These are phyloP conservation scores for Amaurobius ferox DNA, from an alignment of 2,888 invertebrate species.

Conservation along the genomic window DNA sequence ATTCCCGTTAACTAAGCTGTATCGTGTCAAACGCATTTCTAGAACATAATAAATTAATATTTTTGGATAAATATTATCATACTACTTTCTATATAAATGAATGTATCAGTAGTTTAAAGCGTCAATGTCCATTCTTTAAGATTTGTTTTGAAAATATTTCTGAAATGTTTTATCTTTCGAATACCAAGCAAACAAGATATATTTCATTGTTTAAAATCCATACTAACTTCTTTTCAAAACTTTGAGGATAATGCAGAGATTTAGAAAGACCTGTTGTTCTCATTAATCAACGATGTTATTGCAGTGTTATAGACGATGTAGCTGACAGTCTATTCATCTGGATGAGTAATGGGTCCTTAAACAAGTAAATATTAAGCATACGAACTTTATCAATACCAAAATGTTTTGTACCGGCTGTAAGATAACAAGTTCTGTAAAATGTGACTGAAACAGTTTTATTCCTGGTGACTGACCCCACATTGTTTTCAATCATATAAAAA, in stretches of 20 bases:
- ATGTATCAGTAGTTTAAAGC: no score
- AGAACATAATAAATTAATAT: no score
- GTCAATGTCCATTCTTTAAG: no score
- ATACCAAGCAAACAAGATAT: background rate
- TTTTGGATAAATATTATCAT: no score
- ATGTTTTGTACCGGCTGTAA: background rate
- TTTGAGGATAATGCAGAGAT: background rate
- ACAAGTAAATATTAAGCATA: background rate
- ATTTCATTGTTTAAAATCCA: background rate
- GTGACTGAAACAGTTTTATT: no score
- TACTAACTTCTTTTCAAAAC: background rate
- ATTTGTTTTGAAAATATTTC: no score
- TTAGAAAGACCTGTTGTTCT: conserved; percentile 4
- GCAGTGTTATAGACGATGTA: background rate
- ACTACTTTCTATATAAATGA: no score
- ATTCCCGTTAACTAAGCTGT: no score
- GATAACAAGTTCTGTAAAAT: background rate
- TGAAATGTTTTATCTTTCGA: no score
- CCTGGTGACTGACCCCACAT: no score
- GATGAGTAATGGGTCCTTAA: background rate
- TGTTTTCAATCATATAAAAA: no score
- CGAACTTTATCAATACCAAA: background rate
- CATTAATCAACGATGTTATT: background rate
- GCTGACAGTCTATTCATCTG: background rate
- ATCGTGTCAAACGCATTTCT: no score